phyloP scores from a whole-genome alignment of 2,888 invertebrate species.

The Rhopalosiphum nymphaeae region DNA sequence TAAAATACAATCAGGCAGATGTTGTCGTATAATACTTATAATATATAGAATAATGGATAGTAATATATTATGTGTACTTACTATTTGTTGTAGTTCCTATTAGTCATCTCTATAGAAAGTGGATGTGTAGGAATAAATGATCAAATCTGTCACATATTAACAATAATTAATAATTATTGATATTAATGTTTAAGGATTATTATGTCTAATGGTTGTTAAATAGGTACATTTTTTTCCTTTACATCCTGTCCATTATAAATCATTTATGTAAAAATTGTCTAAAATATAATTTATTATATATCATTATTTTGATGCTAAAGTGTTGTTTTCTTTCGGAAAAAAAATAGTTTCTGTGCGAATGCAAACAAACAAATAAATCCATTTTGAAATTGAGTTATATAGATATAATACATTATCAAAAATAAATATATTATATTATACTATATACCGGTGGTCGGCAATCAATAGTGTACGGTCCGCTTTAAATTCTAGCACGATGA shows the following conservation, averaged over 20 bases:
- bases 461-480: too few relatives aligned
- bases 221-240: background rate
- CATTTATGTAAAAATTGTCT: constrained; percentile 31
- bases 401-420: background rate
- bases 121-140: background rate
- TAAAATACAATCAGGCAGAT: background rate
- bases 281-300: background rate
- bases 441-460: background rate
- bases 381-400: background rate
- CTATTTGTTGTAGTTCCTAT: background rate
- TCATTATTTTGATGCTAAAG: background rate
- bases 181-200: background rate
- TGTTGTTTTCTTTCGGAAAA: background rate
- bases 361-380: background rate
- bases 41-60: background rate
- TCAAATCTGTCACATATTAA: background rate
- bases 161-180: background rate
- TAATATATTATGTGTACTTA: background rate
- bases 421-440: background rate
- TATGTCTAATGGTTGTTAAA: background rate
- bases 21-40: background rate
- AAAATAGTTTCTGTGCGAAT: background rate
- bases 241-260: background rate
- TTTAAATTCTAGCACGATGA: too few relatives aligned
- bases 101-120: background rate